Evolutionary conservation across 2,797 vertebrate genomes (phyloP).

Genomic region (Sebastiscus albofasciatus): DNA sequence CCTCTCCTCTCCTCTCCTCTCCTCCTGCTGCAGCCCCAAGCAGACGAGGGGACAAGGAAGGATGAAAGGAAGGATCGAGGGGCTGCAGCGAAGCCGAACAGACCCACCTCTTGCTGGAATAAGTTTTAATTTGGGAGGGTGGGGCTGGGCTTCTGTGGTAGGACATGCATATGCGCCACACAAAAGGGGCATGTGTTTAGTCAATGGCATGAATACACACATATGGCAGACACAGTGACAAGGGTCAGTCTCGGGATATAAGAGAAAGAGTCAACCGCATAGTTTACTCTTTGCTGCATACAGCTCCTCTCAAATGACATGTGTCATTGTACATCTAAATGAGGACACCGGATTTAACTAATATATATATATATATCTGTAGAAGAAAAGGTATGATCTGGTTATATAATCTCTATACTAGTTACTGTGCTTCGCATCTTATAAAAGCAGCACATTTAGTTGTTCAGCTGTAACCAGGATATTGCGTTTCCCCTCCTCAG

Average conservation of each 20-base stretch:
- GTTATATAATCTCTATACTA: slow-evolving; percentile 29
- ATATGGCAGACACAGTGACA: slow-evolving; percentile 25
- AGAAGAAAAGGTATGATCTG: slow-evolving; percentile 1
- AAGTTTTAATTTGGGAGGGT: slow-evolving; percentile 63
- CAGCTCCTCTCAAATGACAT: slow-evolving; percentile 9
- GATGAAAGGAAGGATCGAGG: slow-evolving; percentile 4
- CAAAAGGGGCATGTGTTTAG: slow-evolving; percentile 70
- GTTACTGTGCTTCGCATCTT: slow-evolving; percentile 12
- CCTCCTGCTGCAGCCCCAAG: slow-evolving; percentile 30
- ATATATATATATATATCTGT: neutral
- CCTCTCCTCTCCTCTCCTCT: neutral
- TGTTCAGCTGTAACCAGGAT: slow-evolving; percentile 55
- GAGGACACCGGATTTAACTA: slow-evolving; percentile 1
- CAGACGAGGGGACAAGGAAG: slow-evolving; percentile 28
- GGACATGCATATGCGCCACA: slow-evolving; percentile 69
- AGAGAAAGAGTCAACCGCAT: neutral
- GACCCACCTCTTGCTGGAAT: slow-evolving; percentile 56
- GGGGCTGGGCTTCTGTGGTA: slow-evolving; percentile 47
- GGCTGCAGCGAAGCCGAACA: slow-evolving; percentile 22
- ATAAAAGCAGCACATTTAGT: slow-evolving; percentile 53
- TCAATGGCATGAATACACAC: slow-evolving; percentile 15
- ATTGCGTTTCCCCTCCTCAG: slow-evolving; percentile 66
- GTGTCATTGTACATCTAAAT: slow-evolving; percentile 12
- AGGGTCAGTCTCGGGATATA: slow-evolving; percentile 27
- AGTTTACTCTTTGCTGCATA: neutral